Evolutionary conservation across 2,888 invertebrate species (phyloP), one percentile per base, ranked within the genome.

Genomic region (Zygaena filipendulae): DNA sequence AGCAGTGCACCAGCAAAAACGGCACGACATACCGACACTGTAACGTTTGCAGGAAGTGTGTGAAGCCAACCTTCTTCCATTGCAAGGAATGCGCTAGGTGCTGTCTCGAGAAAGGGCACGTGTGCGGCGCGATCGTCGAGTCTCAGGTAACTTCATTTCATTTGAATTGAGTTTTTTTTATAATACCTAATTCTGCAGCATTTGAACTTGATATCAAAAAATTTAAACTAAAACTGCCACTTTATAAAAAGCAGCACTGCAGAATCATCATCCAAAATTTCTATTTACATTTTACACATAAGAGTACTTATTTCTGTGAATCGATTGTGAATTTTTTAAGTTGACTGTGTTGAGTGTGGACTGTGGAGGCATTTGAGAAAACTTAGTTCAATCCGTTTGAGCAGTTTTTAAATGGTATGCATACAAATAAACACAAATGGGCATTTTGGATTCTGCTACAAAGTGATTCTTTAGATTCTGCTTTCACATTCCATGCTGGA

Each of bases 21-120:
- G 38, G 87, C 81, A 63, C 88, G 86, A 39, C 95, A 83, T 74
- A 88, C 82, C 71, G 46, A 20, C 95, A 96, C 60, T 96, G 96
- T 49, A 63, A 77, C 18, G 52, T 64, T n/a, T 96, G 96, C 49
- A 79, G 83, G 7, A 64, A 84, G 25, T 96, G 96, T 62, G 93
- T 95, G 0, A 96, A 96, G 63, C 87, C 90, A 0, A 87, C 88
- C 0, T 92, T 92, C 82, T 68, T 81, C 14, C 96, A 96, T 59
- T 96, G 95, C 48, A 49, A 67, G 1, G 67, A 53, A 4, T 96
- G 95, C 58, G 60, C 77, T 0, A 74, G 87, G 35, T 96, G 95
- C 41, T 58, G 63, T 34, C 60, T 61, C 37, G 53, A 61, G 34
- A 68, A 62, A 31, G 59, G 56, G 3, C 77, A 79, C 42, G 40